phyloP scores from a whole-genome alignment of 2,113 vertebrate genomes.

The Mirza zaza region DNA sequence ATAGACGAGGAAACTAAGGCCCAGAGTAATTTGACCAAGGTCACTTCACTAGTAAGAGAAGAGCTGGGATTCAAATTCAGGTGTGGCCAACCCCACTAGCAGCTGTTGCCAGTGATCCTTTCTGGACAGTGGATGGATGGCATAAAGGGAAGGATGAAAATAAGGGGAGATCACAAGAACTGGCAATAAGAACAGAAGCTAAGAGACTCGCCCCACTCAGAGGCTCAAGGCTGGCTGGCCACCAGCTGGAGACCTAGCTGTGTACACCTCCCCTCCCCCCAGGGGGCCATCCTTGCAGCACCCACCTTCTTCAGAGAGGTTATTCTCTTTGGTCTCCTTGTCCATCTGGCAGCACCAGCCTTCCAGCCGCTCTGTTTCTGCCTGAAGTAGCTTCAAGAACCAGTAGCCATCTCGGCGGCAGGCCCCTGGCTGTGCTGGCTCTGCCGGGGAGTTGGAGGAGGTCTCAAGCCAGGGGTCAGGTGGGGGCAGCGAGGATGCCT shows the following conservation, averaged over 20 bases:
- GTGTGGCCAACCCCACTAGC: neutral
- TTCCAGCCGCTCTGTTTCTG: constrained; percentile 96
- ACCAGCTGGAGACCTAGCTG: neutral
- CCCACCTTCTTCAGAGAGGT: constrained; percentile 97
- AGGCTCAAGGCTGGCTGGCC: neutral
- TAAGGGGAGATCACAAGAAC: neutral
- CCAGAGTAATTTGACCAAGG: neutral
- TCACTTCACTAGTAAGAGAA: neutral
- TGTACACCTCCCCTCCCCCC: neutral
- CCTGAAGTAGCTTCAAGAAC: constrained; percentile 98
- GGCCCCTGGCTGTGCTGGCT: constrained; percentile 84
- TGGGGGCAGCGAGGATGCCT: constrained; percentile 96
- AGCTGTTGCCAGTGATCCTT: neutral
- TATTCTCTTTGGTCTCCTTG: constrained; percentile 98
- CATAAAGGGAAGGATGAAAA: neutral
- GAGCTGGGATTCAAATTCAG: neutral
- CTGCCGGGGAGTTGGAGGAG: constrained; percentile 86
- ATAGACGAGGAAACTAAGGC: neutral
- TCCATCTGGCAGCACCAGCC: constrained; percentile 99
- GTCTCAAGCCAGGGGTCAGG: constrained; percentile 98
- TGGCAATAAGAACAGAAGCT: neutral
- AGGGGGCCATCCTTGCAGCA: neutral
- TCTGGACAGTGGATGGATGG: neutral
- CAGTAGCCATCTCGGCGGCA: constrained; percentile 96
- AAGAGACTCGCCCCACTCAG: neutral